phyloP scores from a whole-genome alignment of 2,113 vertebrate species.

The Candoia aspera region DNA sequence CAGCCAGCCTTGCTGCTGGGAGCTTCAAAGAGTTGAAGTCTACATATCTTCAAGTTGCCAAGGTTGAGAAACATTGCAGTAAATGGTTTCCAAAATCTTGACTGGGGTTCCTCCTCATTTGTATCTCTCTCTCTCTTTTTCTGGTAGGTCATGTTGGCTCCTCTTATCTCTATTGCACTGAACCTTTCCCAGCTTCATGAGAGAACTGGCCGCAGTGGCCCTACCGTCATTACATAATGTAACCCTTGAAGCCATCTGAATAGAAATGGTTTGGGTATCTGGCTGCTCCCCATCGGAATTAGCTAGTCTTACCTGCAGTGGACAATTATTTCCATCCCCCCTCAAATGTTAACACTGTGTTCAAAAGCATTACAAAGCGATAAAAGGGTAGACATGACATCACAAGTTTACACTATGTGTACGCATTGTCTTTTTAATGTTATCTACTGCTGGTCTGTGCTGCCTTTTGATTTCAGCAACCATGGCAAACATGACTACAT shows the following conservation, averaged over 20 bases:
- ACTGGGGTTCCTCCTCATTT: neutral
- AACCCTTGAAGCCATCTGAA: neutral
- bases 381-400: conserved; percentile 45
- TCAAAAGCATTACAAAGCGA: conserved; percentile 47
- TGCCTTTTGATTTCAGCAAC: conserved; percentile 24
- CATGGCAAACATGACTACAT: neutral
- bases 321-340: neutral
- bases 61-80: too few species aligned
- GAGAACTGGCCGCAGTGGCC: conserved; percentile 84
- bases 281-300: fast-evolving
- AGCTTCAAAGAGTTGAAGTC: too few species aligned
- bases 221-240: conserved; percentile 93
- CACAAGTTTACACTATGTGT: conserved; percentile 31
- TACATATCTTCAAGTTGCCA: too few species aligned
- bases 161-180: conserved; percentile 91
- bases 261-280: neutral
- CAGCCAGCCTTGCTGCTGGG: too few species aligned
- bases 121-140: conserved; percentile 16
- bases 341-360: conserved; percentile 28
- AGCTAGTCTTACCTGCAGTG: neutral
- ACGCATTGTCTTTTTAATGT: conserved; percentile 21
- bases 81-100: neutral
- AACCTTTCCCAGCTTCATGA: conserved; percentile 92
- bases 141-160: conserved; percentile 92
- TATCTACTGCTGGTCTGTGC: neutral